These are phyloP conservation scores for Helicoverpa zea DNA, from an alignment of 1,140 invertebrate species.

Conservation along the genomic window DNA sequence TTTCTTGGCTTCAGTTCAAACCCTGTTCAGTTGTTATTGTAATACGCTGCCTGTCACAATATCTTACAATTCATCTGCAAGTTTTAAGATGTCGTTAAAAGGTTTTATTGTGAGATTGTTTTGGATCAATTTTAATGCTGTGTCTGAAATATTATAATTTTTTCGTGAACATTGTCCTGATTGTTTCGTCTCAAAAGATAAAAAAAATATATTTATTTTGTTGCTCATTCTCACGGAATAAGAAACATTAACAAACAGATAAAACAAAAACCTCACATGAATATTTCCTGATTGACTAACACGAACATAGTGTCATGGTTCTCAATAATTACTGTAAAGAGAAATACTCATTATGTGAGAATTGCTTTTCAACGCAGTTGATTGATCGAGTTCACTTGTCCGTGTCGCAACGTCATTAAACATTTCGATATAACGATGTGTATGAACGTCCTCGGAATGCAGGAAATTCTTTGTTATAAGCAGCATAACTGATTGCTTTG, in stretches of 20 bases:
- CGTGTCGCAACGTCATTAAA: constrained; percentile 40
- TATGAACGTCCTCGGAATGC: neutral
- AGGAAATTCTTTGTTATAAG: constrained; percentile 27
- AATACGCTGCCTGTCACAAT: constrained; percentile 50
- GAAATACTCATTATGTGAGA: constrained; percentile 35
- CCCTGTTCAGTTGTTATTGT: constrained; percentile 39
- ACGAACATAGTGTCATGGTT: constrained; percentile 14
- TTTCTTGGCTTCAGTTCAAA: constrained; percentile 60
- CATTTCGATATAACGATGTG: constrained; percentile 21
- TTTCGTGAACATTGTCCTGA: no score
- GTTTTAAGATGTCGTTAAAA: neutral
- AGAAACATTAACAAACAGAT: no score
- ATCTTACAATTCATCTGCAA: constrained; percentile 28
- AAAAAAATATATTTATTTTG: neutral
- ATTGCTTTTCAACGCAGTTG: constrained; percentile 12
- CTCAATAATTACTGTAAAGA: constrained; percentile 25
- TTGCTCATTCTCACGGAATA: neutral
- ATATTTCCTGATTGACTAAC: constrained; percentile 18
- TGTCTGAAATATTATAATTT: no score
- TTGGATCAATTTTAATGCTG: no score
- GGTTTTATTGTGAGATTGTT: neutral
- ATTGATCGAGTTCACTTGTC: constrained; percentile 37
- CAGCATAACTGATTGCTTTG: constrained; percentile 12
- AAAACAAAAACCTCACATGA: neutral
- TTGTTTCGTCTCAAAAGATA: no score